These are phyloP conservation scores for Pungitius pungitius DNA, from an alignment of 2,113 vertebrate species.

Conservation along the genomic window DNA sequence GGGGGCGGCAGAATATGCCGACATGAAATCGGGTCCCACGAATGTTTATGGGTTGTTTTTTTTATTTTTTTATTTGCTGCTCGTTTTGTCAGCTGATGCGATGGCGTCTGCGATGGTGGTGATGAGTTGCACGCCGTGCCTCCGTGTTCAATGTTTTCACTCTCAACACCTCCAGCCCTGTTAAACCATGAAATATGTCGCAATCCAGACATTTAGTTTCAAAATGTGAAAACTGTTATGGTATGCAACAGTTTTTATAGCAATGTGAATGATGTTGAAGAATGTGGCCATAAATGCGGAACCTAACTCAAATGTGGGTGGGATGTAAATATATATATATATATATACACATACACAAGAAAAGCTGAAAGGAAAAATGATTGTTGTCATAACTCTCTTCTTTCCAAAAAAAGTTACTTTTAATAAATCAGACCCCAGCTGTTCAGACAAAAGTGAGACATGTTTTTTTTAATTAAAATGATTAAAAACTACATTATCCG, in stretches of 20 bases:
- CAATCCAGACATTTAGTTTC: constrained; percentile 43
- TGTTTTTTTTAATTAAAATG: constrained; percentile 83
- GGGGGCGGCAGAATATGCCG: constrained; percentile 24
- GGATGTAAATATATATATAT: constrained; percentile 8
- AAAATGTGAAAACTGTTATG: constrained; percentile 27
- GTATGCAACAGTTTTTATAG: constrained; percentile 40
- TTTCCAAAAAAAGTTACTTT: no score
- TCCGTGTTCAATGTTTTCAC: constrained; percentile 34
- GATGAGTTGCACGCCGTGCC: constrained; percentile 26
- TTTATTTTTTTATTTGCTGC: constrained; percentile 8
- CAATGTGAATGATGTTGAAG: constrained; percentile 37
- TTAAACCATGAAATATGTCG: constrained; percentile 42
- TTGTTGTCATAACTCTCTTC: constrained; percentile 1
- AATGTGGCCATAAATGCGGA: constrained; percentile 39
- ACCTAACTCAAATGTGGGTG: constrained; percentile 17
- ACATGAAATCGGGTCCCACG: constrained; percentile 32
- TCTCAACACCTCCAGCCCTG: constrained; percentile 35
- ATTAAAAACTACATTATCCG: constrained; percentile 84
- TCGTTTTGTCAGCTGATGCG: constrained; percentile 41
- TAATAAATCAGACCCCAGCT: constrained; percentile 29
- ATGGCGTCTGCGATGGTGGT: constrained; percentile 32
- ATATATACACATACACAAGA: not conserved
- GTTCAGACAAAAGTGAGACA: constrained; percentile 57
- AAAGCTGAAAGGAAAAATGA: constrained; percentile 4
- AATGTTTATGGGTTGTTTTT: constrained; percentile 43